Conservation (phyloP, 1,140 invertebrate species). For the Archivesica marissinica region DNA sequence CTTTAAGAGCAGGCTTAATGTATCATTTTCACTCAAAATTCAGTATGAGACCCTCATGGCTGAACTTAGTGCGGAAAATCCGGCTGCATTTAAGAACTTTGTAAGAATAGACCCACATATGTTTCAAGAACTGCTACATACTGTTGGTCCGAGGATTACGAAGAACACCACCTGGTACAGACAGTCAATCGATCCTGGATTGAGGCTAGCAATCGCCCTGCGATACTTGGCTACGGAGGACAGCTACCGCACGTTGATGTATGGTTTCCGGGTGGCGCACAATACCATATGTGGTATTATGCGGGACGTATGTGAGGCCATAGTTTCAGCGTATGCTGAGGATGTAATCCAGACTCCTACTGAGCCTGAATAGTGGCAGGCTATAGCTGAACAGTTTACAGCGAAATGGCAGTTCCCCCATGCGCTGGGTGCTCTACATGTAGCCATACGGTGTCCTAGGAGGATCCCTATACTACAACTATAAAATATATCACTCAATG, state of each 20-base stretch:
- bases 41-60: background rate
- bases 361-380: too few species aligned
- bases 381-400: slow-evolving; percentile 13
- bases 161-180: slow-evolving; percentile 87
- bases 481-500: background rate
- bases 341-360: slow-evolving; percentile 12
- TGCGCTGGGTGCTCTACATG: background rate
- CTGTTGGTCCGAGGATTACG: background rate
- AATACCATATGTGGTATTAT: slow-evolving; percentile 54
- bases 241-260: slow-evolving; percentile 41
- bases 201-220: slow-evolving; percentile 82
- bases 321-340: slow-evolving; percentile 12
- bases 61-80: background rate
- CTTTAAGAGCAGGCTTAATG: too few species aligned
- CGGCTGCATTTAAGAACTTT: background rate
- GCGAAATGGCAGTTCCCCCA: background rate
- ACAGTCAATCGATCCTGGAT: too few species aligned
- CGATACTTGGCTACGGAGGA: slow-evolving; percentile 36
- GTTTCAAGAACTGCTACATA: slow-evolving; percentile 14
- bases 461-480: background rate
- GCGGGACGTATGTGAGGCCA: slow-evolving; percentile 47
- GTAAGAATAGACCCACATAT: slow-evolving; percentile 18
- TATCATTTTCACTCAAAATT: too few species aligned
- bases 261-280: slow-evolving; percentile 39
- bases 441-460: background rate